These are phyloP conservation scores for Scaptomyza pallida DNA, from an alignment of 1,140 invertebrate species.

Conservation along the genomic window DNA sequence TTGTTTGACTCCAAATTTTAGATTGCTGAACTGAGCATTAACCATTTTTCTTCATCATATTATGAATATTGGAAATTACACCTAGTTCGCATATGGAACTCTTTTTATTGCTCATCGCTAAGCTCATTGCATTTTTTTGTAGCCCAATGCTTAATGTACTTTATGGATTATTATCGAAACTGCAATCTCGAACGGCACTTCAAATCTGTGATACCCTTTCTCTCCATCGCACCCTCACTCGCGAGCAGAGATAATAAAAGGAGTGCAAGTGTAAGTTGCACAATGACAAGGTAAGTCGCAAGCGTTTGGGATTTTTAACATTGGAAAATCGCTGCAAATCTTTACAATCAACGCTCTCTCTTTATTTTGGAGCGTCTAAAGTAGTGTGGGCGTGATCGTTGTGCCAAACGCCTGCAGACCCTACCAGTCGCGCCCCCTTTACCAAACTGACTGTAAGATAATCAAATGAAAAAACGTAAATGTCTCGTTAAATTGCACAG, in stretches of 20 bases:
- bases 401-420: conserved; percentile 7
- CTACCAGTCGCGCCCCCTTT: conserved; percentile 17
- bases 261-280: conserved; percentile 28
- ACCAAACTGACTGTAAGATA: conserved; percentile 80
- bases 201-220: neutral
- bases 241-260: neutral
- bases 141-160: neutral
- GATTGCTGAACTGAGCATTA: neutral
- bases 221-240: no score
- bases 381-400: conserved; percentile 17
- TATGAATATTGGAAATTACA: neutral
- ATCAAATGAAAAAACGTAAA: conserved; percentile 83
- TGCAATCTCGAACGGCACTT: neutral
- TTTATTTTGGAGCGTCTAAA: conserved; percentile 20
- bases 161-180: neutral
- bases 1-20: neutral
- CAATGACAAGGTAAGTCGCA: conserved; percentile 70
- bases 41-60: no score
- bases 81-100: neutral
- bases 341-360: conserved; percentile 65
- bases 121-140: neutral
- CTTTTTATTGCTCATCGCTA: neutral
- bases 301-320: conserved; percentile 38
- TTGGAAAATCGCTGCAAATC: conserved; percentile 58
- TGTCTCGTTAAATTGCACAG: conserved; percentile 83